A percentile compares a stretch with the other conserved stretches of the same genome.
phyloP scores from a whole-genome alignment of 2,797 vertebrate species.

The Sebastiscus tertius region DNA sequence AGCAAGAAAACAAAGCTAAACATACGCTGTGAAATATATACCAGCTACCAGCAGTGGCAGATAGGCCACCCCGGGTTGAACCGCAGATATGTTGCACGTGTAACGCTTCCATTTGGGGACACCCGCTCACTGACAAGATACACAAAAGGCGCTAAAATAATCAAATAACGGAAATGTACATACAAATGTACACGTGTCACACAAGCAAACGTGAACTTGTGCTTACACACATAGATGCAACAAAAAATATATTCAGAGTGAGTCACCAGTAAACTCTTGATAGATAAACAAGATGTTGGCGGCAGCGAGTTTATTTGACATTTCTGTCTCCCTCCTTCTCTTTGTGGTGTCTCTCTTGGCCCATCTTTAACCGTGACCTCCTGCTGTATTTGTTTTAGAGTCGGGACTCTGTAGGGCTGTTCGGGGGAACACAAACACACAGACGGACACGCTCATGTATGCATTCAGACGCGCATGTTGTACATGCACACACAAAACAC shows the following conservation, averaged over 20 bases:
- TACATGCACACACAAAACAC: not conserved
- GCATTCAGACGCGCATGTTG: not conserved
- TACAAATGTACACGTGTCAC: slow-evolving; percentile 15
- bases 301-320: slow-evolving; percentile 78
- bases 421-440: slow-evolving; percentile 36
- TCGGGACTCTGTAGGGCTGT: slow-evolving; percentile 44
- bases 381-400: slow-evolving; percentile 72
- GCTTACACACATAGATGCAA: slow-evolving; percentile 23
- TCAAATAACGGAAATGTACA: slow-evolving; percentile 30
- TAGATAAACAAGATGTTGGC: slow-evolving; percentile 75
- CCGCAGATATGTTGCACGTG: slow-evolving; percentile 61
- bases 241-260: slow-evolving; percentile 38
- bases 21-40: slow-evolving; percentile 58
- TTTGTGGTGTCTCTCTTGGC: slow-evolving; percentile 58
- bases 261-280: slow-evolving; percentile 62
- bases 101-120: slow-evolving; percentile 45
- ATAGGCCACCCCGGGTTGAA: slow-evolving; percentile 55
- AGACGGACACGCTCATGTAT: not conserved
- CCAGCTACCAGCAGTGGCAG: slow-evolving; percentile 38
- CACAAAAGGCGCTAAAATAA: slow-evolving; percentile 41
- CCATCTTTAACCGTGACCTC: slow-evolving; percentile 60
- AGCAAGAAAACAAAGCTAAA: slow-evolving; percentile 58
- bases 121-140: slow-evolving; percentile 36
- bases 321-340: slow-evolving; percentile 32
- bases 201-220: slow-evolving; percentile 21